A percentile compares a stretch with the other conserved stretches of the same genome.
Conservation (phyloP, 2,113 vertebrate genomes). For the Eira barbara region DNA sequence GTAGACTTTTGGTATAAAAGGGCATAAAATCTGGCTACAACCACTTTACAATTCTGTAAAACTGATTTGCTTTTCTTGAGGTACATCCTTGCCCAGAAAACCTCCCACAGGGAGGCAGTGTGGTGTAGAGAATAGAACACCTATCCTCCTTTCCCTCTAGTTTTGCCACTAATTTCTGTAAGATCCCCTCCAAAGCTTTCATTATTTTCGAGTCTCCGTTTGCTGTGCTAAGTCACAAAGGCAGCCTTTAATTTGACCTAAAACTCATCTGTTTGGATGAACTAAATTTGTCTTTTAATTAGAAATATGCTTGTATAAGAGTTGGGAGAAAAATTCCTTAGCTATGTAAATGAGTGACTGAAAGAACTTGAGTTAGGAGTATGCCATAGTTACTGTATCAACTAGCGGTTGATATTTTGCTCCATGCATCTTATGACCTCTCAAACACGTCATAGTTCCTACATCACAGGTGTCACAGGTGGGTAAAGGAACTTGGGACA, state of each 20-base stretch:
- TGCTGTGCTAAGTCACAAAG: not conserved
- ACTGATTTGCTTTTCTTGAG: not conserved
- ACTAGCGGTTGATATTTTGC: not conserved
- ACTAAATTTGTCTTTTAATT: not conserved
- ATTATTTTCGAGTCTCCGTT: not conserved
- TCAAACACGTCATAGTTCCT: not conserved
- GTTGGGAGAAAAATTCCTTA: not conserved
- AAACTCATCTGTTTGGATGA: not conserved
- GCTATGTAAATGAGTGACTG: no score
- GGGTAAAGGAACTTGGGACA: not conserved
- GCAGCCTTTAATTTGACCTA: not conserved
- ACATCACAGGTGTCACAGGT: not conserved
- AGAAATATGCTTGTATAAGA: not conserved
- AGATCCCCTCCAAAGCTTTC: not conserved
- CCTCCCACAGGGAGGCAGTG: constrained; percentile 72
- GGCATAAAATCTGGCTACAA: not conserved
- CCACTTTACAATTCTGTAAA: not conserved
- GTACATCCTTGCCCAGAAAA: not conserved
- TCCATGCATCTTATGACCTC: not conserved
- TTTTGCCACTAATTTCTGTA: not conserved
- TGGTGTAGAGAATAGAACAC: constrained; percentile 53
- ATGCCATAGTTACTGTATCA: fast-evolving
- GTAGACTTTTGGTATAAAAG: not conserved
- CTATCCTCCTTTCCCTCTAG: not conserved
- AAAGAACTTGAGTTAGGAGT: not conserved